These are phyloP conservation scores for Euwallacea similis DNA, from an alignment of 1,140 invertebrate species.

Conservation along the genomic window DNA sequence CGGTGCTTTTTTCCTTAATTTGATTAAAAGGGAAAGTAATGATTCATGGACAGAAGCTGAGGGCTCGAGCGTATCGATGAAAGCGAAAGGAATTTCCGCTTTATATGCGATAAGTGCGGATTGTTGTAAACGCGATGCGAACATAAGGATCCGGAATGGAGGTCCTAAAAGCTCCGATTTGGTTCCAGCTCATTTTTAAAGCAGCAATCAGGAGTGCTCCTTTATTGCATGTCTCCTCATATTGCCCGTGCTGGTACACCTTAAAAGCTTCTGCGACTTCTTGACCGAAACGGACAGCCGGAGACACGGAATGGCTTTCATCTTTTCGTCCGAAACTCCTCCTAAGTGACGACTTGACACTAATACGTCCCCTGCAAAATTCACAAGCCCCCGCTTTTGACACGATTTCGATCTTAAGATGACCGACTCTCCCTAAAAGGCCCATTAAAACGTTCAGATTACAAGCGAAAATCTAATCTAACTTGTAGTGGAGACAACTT, in stretches of 20 bases:
- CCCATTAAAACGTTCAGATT: neutral
- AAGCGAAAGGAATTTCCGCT: slow-evolving; percentile 30
- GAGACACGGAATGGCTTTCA: slow-evolving; percentile 53
- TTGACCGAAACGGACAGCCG: slow-evolving; percentile 54
- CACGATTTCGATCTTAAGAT: slow-evolving; percentile 45
- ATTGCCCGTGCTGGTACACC: slow-evolving; percentile 43
- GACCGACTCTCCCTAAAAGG: slow-evolving; percentile 21
- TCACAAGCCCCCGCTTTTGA: slow-evolving; percentile 42
- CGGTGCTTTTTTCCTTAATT: slow-evolving; percentile 28
- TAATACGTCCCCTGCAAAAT: slow-evolving; percentile 43
- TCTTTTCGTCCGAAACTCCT: slow-evolving; percentile 37
- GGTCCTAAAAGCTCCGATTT: slow-evolving; percentile 11
- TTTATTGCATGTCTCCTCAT: too few species aligned
- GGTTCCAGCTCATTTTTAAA: neutral
- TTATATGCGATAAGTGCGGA: slow-evolving; percentile 32
- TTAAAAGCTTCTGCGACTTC: slow-evolving; percentile 56
- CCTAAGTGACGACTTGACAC: slow-evolving; percentile 45
- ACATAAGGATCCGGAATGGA: slow-evolving; percentile 16
- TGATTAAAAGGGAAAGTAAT: slow-evolving; percentile 35
- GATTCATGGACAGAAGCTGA: slow-evolving; percentile 25
- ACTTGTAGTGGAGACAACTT: neutral
- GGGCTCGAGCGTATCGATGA: slow-evolving; percentile 26
- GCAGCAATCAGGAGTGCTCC: too few species aligned
- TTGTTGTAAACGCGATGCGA: slow-evolving; percentile 22
- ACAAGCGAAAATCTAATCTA: neutral